Base-by-base conservation (phyloP, 2,113 vertebrate genomes). In the Melospiza melodia region DNA sequence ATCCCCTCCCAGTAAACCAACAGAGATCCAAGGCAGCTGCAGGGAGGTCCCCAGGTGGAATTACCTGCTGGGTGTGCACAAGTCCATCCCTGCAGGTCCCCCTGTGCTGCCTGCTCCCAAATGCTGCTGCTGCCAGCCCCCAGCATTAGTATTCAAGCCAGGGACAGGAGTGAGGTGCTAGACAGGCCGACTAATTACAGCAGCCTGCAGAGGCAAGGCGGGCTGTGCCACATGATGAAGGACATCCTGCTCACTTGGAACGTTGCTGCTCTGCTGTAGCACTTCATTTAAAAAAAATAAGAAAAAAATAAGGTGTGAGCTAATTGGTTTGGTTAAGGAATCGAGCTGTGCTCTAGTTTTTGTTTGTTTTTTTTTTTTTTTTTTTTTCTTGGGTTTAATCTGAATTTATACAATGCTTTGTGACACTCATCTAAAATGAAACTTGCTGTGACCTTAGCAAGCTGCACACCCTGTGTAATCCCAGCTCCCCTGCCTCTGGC, bases 91-190 rank as follows among this genome's bases (percentile, higher is more conserved):
- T 19, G 3, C 15, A 8, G 10, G 30, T 62, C 5, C 51, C 31
- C 28, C 27, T 28, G 49, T 14, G 24, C 80, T 83, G 9, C 2
- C 84, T 89, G 74, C 35, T 85, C 87, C 90, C 85, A 33, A 27
- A 31, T 14, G 75, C 85, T 65, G 78, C 2, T 76, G 82, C 71
- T 79, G 66, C 7, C 62, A 5, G 68, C 37, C 71, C 54, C 57
- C 48, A 19, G 72, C 83, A 88, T 97, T 96, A 94, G 90, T 77
- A 94, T 97, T 94, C 95, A 6, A 21, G 43, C 25, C 67, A 86
- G 90, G 55, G 88, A 83, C 41, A 31, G 55, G 67, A 81, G 77
- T 21, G 33, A 89, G 84, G 92, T 11, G 71, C 75, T 69, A 93
- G 87, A 90, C 88, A 35, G 85, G 52, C 54, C 23, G 0, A 18